Base-by-base conservation (phyloP, 1,140 invertebrate species). In the Planococcus citri region DNA sequence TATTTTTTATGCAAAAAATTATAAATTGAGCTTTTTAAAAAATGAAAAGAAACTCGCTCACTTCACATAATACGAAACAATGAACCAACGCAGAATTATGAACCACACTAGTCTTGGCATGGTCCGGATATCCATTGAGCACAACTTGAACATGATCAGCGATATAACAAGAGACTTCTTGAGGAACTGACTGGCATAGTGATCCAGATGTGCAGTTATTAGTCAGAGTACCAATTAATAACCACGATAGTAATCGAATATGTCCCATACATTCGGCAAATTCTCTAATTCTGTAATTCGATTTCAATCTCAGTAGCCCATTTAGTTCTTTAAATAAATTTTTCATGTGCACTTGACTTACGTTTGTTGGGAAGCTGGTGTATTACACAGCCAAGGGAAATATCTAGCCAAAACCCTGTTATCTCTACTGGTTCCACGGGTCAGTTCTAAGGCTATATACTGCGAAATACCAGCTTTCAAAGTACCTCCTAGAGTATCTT, bases 71-170 rank as follows among this genome's bases (percentile, higher is more conserved):
- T 69, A 90, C 87, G 74, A 92, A 92, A 1, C 88, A 88, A 75
- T 91, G 86, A 77, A 89, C 91, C 10, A 92, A 77, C 17, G 89
- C 88, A 41, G 92, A 95, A 94, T 98, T 97, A 76, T 98, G 94
- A 29, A 92, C 82, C 0, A 94, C 85, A 3, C 88, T 91, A 3
- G 88, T 83, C 80, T 95, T 97, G 4, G 90, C 90, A 76, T 97
- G 94, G 78, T 98, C 96, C 38, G 94, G 92, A 84, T 98, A 99
- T 12, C 94, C 95, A 20, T 92, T 88, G 79, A 99, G 86, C 73
- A 92, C 89, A 69, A 94, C 91, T 83, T 98, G 93, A 71, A 98
- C 88, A 77, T 98, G 94, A 82, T 98, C 96, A 27, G 95, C 94
- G 75, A 99, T 91, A 77, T 97, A 91, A 75, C 92, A 93, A 27